Conservation (phyloP, 2,797 vertebrate species). For the Harpagifer antarcticus region DNA sequence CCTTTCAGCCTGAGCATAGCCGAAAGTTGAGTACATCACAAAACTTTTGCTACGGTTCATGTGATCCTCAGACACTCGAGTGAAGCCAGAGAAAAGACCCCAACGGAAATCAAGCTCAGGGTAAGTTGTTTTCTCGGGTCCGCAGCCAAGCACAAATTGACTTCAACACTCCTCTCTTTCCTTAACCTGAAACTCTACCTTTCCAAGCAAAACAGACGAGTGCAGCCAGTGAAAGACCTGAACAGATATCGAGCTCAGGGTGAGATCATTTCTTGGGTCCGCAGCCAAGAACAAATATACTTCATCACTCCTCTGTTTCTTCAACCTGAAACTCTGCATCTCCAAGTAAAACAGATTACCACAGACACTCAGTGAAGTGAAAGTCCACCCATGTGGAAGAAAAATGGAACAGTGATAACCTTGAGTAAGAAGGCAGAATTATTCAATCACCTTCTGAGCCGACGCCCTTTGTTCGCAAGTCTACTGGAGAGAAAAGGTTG, state of each 20-base stretch:
- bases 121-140: no score
- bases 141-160: neutral
- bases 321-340: neutral
- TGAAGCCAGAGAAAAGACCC: neutral
- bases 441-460: constrained; percentile 1
- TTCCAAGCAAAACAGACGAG: no score
- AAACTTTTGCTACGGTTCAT: constrained; percentile 19
- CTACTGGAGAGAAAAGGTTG: neutral
- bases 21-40: neutral
- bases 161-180: neutral
- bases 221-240: no score
- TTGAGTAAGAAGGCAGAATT: neutral
- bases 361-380: neutral
- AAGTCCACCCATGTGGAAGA: neutral
- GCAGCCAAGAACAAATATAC: no score
- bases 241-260: no score
- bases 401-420: neutral
- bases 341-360: neutral
- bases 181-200: neutral
- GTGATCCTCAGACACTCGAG: constrained; percentile 3
- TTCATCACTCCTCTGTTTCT: no score
- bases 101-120: no score
- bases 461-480: neutral
- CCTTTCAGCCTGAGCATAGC: neutral
- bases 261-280: no score